Evolutionary conservation across 2,113 vertebrate species (phyloP).

Genomic region (Phyllostomus hastatus): DNA sequence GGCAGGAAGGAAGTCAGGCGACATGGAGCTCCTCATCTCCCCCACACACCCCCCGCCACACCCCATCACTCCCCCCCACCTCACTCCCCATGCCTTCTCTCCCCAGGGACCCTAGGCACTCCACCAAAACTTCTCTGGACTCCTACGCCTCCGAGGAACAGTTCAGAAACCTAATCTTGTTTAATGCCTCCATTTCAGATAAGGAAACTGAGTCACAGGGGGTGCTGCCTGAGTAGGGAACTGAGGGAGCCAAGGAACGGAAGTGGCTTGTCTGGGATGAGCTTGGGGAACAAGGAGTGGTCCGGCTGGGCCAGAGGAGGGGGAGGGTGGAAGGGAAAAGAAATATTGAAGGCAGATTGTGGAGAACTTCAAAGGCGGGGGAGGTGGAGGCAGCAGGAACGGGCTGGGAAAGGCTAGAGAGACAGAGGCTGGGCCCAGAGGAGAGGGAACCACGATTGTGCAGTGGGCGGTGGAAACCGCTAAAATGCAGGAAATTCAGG

Average conservation of each 20-base stretch:
- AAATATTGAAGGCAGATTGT: neutral
- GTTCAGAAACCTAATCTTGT: neutral
- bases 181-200: neutral
- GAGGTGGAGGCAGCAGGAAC: too few relatives aligned
- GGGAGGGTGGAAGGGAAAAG: neutral
- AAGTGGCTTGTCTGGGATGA: neutral
- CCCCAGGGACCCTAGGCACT: neutral
- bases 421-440: neutral
- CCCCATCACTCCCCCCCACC: too few relatives aligned
- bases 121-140: neutral
- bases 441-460: neutral
- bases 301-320: neutral
- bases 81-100: neutral
- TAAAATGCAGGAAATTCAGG: conserved; percentile 26
- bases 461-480: neutral
- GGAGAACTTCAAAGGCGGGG: neutral
- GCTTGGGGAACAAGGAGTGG: neutral
- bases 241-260: neutral
- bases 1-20: neutral
- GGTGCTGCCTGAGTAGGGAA: neutral
- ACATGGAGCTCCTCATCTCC: neutral
- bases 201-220: neutral
- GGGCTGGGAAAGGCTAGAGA: neutral
- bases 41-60: accelerated
- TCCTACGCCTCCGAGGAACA: neutral